Evolutionary conservation across 2,113 vertebrate species (phyloP), one percentile per base, ranked within the genome.

Genomic region (Pygoscelis antarcticus): DNA sequence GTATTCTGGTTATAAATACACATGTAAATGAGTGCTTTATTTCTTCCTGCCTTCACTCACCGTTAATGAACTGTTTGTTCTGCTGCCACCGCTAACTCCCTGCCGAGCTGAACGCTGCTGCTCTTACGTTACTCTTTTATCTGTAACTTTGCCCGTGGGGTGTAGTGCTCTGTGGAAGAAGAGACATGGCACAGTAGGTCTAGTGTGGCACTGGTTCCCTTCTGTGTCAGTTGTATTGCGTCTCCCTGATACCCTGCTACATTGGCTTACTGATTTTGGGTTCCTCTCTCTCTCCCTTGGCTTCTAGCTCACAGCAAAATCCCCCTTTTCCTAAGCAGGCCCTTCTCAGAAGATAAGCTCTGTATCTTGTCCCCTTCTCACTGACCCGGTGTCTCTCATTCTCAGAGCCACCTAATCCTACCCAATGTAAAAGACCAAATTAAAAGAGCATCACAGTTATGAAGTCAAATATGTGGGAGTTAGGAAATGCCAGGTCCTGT

Each of bases 1-100:
- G n/a, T 90, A 64, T 22, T 69, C 54, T 2, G 15, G 90, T 74
- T 71, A 95, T 96, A 97, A 97, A 97, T 89, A 91, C 32, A 2
- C 15, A 5, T 38, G 52, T 71, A 74, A 94, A 91, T 42, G 88
- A 95, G 42, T 16, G 36, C 34, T 93, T 88, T 13, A 51, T 76
- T 32, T 58, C 51, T 85, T 62, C 8, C 19, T 72, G 94, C 96
- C 77, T 82, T 82, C 1, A 0, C 65, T 94, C 81, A 25, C 47
- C 23, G 1, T 78, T 92, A 26, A 21, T 74, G 72, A 92, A 27
- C 65, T 72, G 66, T 83, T 93, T 78, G 74, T 89, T 80, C 68
- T 64, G 40, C 61, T 89, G 55, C 80, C 57, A 19, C 46, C 55
- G n/a, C 54, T 25, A 44, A 38, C 40, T 77, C 58, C 60, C 23